Percentiles rank a stretch among this genome's conserved stretches.
Evolutionary conservation across 2,113 vertebrate genomes (phyloP).

Genomic region (Psophia crepitans): DNA sequence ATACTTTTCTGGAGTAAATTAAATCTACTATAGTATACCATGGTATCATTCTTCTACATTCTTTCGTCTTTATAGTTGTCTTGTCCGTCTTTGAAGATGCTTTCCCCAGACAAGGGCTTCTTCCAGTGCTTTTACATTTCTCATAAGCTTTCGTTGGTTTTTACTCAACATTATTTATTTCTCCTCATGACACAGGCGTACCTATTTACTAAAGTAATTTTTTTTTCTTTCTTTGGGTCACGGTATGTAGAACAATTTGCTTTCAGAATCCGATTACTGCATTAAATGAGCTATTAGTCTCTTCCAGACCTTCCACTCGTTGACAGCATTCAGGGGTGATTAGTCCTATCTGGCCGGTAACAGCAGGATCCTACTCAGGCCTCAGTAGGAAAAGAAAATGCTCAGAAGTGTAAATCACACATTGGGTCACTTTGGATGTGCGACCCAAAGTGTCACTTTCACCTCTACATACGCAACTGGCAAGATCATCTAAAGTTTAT

Average conservation of each 20-base stretch:
- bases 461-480: rapidly evolving
- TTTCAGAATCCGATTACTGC: conserved; percentile 35
- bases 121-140: not conserved
- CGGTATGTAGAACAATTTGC: not conserved
- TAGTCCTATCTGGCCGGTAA: not conserved
- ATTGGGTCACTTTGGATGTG: not conserved
- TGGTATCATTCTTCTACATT: not conserved
- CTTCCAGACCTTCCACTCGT: not conserved
- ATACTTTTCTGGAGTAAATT: not conserved
- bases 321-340: not conserved
- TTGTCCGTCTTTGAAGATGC: not conserved
- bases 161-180: not conserved
- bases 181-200: not conserved
- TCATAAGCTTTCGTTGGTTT: not conserved
- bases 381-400: not conserved
- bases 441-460: not conserved
- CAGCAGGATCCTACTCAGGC: not conserved
- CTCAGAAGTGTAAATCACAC: not conserved
- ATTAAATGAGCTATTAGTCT: conserved; percentile 30
- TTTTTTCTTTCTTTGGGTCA: conserved; percentile 10
- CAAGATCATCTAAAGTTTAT: not conserved
- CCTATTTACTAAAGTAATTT: not conserved
- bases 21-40: not conserved
- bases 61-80: not conserved
- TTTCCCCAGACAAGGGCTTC: not conserved